Conservation (phyloP, 2,888 invertebrate genomes). For the Eristalis intricaria region DNA sequence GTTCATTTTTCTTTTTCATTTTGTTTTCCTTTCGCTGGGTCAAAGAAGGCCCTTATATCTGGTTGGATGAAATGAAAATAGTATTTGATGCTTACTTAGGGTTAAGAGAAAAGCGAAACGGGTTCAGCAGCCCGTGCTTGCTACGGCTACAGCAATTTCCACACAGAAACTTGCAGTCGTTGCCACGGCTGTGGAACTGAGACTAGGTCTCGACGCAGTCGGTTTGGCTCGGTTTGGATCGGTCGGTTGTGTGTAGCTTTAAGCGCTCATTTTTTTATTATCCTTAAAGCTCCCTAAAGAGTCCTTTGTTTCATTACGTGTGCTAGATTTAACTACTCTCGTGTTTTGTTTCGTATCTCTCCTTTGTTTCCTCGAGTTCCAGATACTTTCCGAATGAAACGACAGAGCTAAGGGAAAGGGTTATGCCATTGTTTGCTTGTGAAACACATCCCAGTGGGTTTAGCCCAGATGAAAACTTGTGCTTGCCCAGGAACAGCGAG, state of each 20-base stretch:
- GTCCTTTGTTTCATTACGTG: slow-evolving; percentile 63
- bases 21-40: background rate
- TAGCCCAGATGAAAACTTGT: slow-evolving; percentile 40
- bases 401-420: slow-evolving; percentile 15
- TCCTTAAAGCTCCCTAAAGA: slow-evolving; percentile 47
- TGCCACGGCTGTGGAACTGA: background rate
- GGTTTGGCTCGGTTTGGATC: background rate
- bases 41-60: slow-evolving; percentile 55
- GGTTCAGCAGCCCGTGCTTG: slow-evolving; percentile 4
- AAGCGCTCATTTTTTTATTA: slow-evolving; percentile 36
- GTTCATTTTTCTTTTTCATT: background rate
- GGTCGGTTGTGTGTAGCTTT: slow-evolving; percentile 35
- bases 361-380: slow-evolving; percentile 42
- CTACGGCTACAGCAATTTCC: background rate
- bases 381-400: slow-evolving; percentile 52
- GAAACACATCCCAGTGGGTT: slow-evolving; percentile 36
- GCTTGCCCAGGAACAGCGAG: background rate
- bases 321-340: slow-evolving; percentile 60
- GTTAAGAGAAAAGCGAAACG: slow-evolving; percentile 32
- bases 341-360: slow-evolving; percentile 22
- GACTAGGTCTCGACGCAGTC: background rate
- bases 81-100: slow-evolving; percentile 44
- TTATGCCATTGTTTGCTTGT: slow-evolving; percentile 38
- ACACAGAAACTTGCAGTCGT: background rate
- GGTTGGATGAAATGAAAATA: slow-evolving; percentile 63